These are phyloP conservation scores for Microtus ochrogaster DNA, from an alignment of 2,113 vertebrate genomes.

Conservation along the genomic window DNA sequence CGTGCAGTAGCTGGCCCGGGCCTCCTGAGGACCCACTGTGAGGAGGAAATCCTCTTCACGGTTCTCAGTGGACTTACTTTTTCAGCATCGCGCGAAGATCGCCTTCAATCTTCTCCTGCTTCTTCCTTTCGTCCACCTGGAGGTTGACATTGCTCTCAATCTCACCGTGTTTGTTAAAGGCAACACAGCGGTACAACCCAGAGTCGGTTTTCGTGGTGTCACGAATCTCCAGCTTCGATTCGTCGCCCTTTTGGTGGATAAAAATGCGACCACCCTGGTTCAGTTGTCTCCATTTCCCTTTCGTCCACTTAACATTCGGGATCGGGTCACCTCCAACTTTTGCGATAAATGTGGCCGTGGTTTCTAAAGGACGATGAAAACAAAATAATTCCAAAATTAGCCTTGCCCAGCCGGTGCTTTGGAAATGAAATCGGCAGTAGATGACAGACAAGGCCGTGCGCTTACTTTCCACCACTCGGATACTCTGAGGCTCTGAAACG, in stretches of 20 bases:
- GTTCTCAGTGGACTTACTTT: slow-evolving; percentile 88
- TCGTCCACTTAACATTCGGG: slow-evolving; percentile 98
- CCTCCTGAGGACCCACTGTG: neutral
- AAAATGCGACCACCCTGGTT: slow-evolving; percentile 95
- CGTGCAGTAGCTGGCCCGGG: neutral
- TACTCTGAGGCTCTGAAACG: slow-evolving; percentile 92
- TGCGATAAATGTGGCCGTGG: slow-evolving; percentile 95
- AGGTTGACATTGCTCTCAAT: slow-evolving; percentile 93
- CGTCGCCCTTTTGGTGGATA: slow-evolving; percentile 94
- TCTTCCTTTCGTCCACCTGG: slow-evolving; percentile 92
- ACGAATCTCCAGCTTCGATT: slow-evolving; percentile 94
- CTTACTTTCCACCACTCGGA: slow-evolving; percentile 95
- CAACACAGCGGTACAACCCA: slow-evolving; percentile 93
- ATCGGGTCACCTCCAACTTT: slow-evolving; percentile 98
- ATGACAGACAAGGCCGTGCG: neutral
- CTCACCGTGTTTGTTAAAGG: slow-evolving; percentile 94
- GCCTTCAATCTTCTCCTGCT: slow-evolving; percentile 90
- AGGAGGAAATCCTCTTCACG: neutral
- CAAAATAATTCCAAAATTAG: slow-evolving; percentile 40
- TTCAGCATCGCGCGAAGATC: slow-evolving; percentile 96
- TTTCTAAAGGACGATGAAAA: slow-evolving; percentile 88
- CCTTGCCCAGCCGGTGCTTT: neutral
- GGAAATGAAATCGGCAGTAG: neutral
- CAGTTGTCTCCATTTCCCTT: slow-evolving; percentile 98
- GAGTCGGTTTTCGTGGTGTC: slow-evolving; percentile 94